Evolutionary conservation across 2,888 invertebrate genomes (phyloP), one percentile per base, ranked within the genome.

Genomic region (Idaea dimidiata): DNA sequence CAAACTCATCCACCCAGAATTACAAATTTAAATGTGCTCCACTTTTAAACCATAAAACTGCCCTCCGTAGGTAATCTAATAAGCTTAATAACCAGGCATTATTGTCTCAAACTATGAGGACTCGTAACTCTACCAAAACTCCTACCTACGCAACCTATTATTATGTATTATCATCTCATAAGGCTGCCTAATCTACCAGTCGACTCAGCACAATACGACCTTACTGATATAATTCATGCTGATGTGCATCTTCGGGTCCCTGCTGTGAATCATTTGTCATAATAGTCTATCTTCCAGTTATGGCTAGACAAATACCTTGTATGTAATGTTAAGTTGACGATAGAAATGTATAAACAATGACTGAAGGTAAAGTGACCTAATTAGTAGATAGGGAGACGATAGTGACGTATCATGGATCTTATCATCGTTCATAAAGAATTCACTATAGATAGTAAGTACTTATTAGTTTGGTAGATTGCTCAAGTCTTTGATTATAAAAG

Each of bases 221-320:
- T 24, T 43, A 43, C 7, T 43, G 43, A 43, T 43, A 43, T 43
- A 43, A 43, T 43, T 43, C 43, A 43, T 43, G 43, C 8, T 10
- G 43, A 43, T 43, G 1, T 43, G 43, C 43, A 43, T 43, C 43
- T 43, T 43, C 10, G 43, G 10, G 14, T 43, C 14, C 43, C 43
- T 43, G 43, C 43, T 43, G 8, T 43, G 43, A 43, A 43, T 43
- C 43, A 43, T 43, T 43, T 10, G 43, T 43, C 43, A 43, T 43
- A 43, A 43, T 43, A 43, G 14, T 54, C n/a, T 55, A 56, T 59
- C 60, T 14, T 14, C 43, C 43, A 14, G 59, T 62, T 60, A 62
- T 60, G 54, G 54, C 10, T 55, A 58, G 57, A 33, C 24, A 53
- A 24, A 17, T 18, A 6, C 8, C 43, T 43, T 24, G 24, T 24